Percentiles rank a stretch among this genome's conserved stretches.
These are phyloP conservation scores for Pediacus dermestoides DNA, from an alignment of 2,888 invertebrate species.

Conservation along the genomic window DNA sequence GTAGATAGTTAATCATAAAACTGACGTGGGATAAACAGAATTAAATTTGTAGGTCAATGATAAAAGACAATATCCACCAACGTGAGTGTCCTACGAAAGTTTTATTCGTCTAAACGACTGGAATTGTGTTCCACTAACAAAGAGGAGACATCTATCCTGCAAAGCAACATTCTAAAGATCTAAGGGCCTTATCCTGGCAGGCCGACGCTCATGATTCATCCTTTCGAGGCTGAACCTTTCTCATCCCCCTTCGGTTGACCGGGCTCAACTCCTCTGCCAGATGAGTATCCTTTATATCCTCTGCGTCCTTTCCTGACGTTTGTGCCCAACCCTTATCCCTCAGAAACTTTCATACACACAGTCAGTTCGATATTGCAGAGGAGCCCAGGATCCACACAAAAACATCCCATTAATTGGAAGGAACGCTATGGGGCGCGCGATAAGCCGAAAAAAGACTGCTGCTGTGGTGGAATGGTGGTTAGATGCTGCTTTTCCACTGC, in stretches of 20 bases:
- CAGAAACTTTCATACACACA: conserved; percentile 21
- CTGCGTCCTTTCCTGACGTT: conserved; percentile 11
- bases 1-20: too few relatives aligned
- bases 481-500: too few relatives aligned
- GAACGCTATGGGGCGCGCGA: too few relatives aligned
- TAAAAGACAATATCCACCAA: too few relatives aligned
- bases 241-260: conserved; percentile 38
- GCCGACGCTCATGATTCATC: conserved; percentile 48
- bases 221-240: conserved; percentile 45
- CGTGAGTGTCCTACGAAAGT: too few relatives aligned
- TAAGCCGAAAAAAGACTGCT: too few relatives aligned
- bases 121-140: conserved; percentile 25
- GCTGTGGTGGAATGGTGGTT: too few relatives aligned
- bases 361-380: conserved; percentile 19
- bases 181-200: conserved; percentile 45
- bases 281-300: conserved; percentile 29
- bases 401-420: too few relatives aligned
- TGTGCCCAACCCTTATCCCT: conserved; percentile 20
- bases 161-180: conserved; percentile 18
- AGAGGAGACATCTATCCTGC: conserved; percentile 21
- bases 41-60: too few relatives aligned
- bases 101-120: conserved; percentile 18
- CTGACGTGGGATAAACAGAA: too few relatives aligned
- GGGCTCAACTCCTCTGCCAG: conserved; percentile 24
- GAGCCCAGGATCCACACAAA: too few relatives aligned